A percentile compares a stretch with the other conserved stretches of the same genome.
Evolutionary conservation across 2,797 vertebrate species (phyloP).

Genomic region (Pangasius krempfi): DNA sequence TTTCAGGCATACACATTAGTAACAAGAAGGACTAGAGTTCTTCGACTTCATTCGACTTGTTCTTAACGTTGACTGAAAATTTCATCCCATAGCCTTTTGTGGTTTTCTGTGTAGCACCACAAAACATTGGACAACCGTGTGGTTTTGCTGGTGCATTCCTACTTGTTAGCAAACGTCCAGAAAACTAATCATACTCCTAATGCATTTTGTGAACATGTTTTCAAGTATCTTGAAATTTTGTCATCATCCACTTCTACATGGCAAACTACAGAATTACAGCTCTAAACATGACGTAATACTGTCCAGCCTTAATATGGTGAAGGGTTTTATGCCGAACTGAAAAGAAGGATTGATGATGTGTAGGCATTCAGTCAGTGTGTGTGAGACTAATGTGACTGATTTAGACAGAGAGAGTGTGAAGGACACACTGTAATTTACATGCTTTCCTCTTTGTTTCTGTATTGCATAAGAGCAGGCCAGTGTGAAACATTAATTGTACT

Average conservation of each 20-base stretch:
- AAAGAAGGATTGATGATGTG: not conserved
- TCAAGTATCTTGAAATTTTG: not conserved
- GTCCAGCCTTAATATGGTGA: not conserved
- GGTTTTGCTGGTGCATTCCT: not conserved
- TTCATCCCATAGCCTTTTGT: not conserved
- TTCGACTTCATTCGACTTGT: too few relatives aligned
- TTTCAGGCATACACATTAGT: not conserved
- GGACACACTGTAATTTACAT: slow-evolving; percentile 13
- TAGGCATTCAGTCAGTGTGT: not conserved
- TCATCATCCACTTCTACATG: not conserved
- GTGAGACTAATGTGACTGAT: not conserved
- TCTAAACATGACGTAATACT: not conserved
- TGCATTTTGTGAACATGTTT: not conserved
- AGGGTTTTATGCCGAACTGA: not conserved
- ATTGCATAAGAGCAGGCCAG: slow-evolving; percentile 5
- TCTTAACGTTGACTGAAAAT: not conserved
- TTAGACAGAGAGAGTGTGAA: not conserved
- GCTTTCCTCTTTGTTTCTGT: slow-evolving; percentile 10
- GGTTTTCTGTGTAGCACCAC: not conserved
- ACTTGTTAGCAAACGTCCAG: not conserved
- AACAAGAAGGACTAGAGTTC: not conserved
- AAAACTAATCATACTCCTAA: not conserved
- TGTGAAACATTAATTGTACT: slow-evolving; percentile 21
- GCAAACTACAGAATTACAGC: not conserved
- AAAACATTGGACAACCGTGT: not conserved